These are phyloP conservation scores for Epinephelus lanceolatus DNA, from an alignment of 2,113 vertebrate species.

Conservation along the genomic window DNA sequence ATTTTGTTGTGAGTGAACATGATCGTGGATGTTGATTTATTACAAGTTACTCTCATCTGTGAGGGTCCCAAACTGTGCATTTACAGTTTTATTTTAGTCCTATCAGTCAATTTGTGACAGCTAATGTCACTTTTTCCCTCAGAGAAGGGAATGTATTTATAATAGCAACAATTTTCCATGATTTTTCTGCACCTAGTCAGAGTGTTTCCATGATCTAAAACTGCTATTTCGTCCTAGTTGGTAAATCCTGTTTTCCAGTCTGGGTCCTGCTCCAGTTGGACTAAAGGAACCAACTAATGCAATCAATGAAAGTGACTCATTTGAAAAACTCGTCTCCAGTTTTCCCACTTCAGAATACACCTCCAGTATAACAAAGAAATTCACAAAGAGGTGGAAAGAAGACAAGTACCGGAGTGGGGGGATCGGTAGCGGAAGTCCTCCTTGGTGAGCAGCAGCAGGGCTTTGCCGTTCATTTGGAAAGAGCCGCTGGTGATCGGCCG, in stretches of 20 bases:
- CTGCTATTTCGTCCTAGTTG: not conserved
- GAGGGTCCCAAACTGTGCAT: not conserved
- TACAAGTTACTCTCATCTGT: not conserved
- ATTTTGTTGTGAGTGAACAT: not conserved
- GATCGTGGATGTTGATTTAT: not conserved
- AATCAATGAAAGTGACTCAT: conserved; percentile 40
- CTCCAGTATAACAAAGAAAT: not conserved
- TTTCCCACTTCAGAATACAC: not conserved
- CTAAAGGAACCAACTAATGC: conserved; percentile 5
- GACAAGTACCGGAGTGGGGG: conserved; percentile 92
- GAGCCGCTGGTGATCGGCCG: conserved; percentile 92
- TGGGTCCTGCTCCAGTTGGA: conserved; percentile 21
- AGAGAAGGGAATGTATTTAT: not conserved
- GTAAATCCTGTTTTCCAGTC: conserved; percentile 35
- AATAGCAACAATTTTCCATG: not conserved
- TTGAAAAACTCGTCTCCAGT: conserved; percentile 17
- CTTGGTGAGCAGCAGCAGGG: conserved; percentile 97
- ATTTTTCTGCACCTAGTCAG: conserved; percentile 1
- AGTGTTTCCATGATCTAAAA: conserved; percentile 41
- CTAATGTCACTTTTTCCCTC: not conserved
- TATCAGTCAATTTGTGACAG: not conserved
- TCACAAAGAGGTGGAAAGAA: not conserved
- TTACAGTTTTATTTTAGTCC: not conserved
- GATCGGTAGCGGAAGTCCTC: conserved; percentile 98
- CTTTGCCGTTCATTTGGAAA: conserved; percentile 99